Evolutionary conservation across 2,113 vertebrate genomes (phyloP).

Genomic region (Pampusana beccarii): DNA sequence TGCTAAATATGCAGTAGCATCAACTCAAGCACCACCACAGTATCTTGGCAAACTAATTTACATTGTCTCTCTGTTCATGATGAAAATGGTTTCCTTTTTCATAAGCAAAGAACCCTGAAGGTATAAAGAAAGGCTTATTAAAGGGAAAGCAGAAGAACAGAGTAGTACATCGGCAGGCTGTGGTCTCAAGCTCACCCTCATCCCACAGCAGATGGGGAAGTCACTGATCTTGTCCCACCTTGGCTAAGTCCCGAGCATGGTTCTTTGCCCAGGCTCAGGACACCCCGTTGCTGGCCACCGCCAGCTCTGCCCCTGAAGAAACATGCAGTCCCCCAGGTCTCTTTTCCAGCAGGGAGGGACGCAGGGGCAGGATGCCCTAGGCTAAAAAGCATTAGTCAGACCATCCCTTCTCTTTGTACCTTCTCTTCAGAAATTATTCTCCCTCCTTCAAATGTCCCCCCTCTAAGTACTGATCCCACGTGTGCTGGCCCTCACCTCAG

Average conservation of each 20-base stretch:
- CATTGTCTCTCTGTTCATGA: neutral
- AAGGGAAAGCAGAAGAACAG: neutral
- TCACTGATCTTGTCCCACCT: neutral
- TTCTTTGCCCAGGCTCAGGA: neutral
- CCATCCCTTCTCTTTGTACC: neutral
- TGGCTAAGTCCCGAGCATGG: fast-evolving
- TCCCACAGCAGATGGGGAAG: neutral
- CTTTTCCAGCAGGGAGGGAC: neutral
- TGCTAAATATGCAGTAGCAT: neutral
- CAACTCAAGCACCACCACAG: neutral
- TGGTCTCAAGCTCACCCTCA: neutral
- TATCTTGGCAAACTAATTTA: neutral
- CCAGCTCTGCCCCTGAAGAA: neutral
- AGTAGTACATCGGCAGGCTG: neutral
- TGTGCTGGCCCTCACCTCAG: neutral
- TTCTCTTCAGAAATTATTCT: neutral
- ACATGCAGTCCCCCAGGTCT: neutral
- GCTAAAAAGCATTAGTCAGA: neutral
- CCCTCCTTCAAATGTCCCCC: fast-evolving
- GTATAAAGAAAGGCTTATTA: neutral
- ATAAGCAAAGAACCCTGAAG: neutral
- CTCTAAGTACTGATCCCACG: neutral
- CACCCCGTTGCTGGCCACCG: neutral
- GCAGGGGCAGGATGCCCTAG: neutral
- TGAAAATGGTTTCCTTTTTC: neutral